Evolutionary conservation across 1,140 invertebrate species (phyloP), one percentile per base, ranked within the genome.

Genomic region (Aleiodes sp.): DNA sequence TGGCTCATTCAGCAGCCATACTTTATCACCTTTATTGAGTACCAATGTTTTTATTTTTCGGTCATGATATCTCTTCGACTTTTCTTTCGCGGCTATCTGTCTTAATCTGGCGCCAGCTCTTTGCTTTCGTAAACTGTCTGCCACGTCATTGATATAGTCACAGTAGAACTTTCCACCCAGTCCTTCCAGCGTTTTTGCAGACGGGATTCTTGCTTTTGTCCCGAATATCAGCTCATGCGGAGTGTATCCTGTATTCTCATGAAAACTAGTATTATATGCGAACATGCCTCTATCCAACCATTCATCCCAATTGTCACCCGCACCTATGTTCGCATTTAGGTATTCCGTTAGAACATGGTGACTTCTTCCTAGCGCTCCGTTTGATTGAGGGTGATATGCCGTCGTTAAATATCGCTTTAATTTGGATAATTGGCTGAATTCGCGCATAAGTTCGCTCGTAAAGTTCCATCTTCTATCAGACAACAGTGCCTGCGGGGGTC

Each of bases 401-500:
- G 65, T 75, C 14, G 73, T 73, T 29, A 70, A 37, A 24, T 73
- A 63, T 56, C 75, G 62, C 26, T 73, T 65, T 21, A 75, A 76
- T 65, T 56, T 70, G 35, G 76, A 74, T 46, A 73, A 24, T 75
- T 77, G 73, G 4, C 28, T 35, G 12, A 68, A 35, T 16, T 29
- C 7, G 4, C 19, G 8, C 56, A 43, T 68, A 1, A 68, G n/a
- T 6, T 14, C 8, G 19, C 65, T 43, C 0, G 73, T 76, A 65
- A 80, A 81, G 6, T 72, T 65, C 21, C 43, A 67, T 21, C 80
- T 79, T 64, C 73, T 43, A 59, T 82, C 81, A 0, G n/a, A n/a
- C n/a, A n/a, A n/a, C n/a, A n/a, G n/a, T n/a, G n/a, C n/a, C n/a
- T n/a, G n/a, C n/a, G n/a, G n/a, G n/a, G n/a, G n/a, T n/a, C n/a